Conservation (phyloP, 2,797 vertebrate genomes). For the Myiotriccus ornatus region DNA sequence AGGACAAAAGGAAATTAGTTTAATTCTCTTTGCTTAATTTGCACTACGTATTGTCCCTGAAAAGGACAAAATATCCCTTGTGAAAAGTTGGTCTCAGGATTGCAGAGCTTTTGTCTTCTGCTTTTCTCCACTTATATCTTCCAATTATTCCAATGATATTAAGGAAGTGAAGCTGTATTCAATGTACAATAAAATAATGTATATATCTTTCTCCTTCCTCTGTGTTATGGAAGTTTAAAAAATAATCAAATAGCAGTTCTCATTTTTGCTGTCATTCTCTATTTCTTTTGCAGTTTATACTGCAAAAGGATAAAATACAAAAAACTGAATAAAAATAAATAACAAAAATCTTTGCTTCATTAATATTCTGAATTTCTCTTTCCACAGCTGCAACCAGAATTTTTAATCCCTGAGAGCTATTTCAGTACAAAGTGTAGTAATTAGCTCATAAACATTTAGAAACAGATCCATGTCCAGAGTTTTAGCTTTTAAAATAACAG, state of each 20-base stretch:
- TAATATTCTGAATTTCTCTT: conserved; percentile 58
- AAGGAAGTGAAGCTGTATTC: not conserved
- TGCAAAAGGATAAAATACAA: not conserved
- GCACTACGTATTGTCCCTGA: not conserved
- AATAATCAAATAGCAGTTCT: not conserved
- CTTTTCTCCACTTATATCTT: not conserved
- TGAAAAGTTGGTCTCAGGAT: not conserved
- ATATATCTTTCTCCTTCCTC: not conserved
- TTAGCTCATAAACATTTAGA: conserved; percentile 54
- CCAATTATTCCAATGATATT: not conserved
- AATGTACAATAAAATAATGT: not conserved
- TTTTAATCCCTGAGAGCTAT: conserved; percentile 54
- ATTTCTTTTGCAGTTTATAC: not conserved
- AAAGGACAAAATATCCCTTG: not conserved
- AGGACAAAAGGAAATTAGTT: not conserved
- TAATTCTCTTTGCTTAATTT: not conserved
- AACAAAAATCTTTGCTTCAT: conserved; percentile 38
- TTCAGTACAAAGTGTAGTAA: conserved; percentile 54
- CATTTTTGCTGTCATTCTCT: not conserved
- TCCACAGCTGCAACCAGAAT: conserved; percentile 53
- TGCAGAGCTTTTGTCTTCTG: not conserved
- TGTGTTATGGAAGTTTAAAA: not conserved
- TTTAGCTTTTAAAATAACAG: conserved; percentile 22
- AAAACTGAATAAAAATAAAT: not conserved
- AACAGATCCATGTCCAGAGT: not conserved